phyloP scores from a whole-genome alignment of 2,113 vertebrate species.

The Nothoprocta perdicaria region DNA sequence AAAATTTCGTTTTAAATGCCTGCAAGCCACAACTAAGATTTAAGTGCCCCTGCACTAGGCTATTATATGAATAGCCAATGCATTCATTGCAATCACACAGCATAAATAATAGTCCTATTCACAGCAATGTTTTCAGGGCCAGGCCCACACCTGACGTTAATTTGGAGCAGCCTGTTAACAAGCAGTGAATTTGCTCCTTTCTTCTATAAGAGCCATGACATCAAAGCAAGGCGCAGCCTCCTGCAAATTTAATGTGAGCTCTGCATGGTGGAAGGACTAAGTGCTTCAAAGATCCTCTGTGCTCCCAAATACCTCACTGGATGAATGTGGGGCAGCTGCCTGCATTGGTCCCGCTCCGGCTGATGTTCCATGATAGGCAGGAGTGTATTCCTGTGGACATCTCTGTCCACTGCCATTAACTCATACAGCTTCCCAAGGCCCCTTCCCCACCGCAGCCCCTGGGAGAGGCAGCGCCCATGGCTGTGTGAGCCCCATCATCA shows the following conservation, averaged over 20 bases:
- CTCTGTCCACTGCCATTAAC: not conserved
- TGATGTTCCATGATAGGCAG: not conserved
- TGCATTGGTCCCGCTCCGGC: not conserved
- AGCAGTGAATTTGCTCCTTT: not conserved
- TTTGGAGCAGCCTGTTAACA: constrained; percentile 15
- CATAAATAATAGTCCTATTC: not conserved
- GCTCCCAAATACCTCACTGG: not conserved
- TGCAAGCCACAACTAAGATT: not conserved
- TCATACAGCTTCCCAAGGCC: not conserved
- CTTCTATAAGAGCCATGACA: not conserved
- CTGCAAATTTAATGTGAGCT: not conserved
- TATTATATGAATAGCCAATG: not conserved
- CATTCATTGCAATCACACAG: not conserved
- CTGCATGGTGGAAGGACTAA: not conserved
- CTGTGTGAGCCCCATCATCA: rapidly evolving
- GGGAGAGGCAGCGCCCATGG: not conserved
- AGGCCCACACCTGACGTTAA: not conserved
- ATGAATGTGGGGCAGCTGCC: not conserved
- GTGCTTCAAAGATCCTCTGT: not conserved
- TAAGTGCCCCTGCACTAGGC: not conserved
- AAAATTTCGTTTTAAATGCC: not conserved
- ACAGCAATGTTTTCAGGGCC: not conserved
- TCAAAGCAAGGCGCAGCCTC: not conserved
- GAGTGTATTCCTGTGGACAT: not conserved
- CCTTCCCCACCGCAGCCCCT: not conserved